Base-by-base conservation (phyloP, 2,888 invertebrate genomes). In the Melinaea marsaeus region DNA sequence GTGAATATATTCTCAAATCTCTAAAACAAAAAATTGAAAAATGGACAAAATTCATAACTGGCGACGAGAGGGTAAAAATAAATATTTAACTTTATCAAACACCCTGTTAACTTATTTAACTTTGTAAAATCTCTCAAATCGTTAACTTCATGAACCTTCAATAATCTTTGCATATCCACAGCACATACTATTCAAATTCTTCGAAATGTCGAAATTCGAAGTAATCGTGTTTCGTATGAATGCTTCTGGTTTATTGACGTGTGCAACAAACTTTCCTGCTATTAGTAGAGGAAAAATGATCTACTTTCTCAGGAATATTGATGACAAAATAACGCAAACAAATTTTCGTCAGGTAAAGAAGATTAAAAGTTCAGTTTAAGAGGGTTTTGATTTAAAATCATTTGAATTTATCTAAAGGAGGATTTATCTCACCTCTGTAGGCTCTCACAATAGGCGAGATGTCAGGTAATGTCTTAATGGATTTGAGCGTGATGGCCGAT, bases 11-110 rank as follows among this genome's bases (percentile, higher is more conserved):
- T 48, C 83, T 93, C 34, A 94, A 93, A 79, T 92, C 95, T 7
- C 92, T 97, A 72, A 95, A 95, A 79, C 87, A 97, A 68, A 98
- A 97, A 86, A 86, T 93, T 63, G 98, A 98, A 69, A 96, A 95
- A 92, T 98, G 97, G 97, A 81, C 90, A 58, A 97, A 96, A 86
- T 95, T 98, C 93, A 94, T 96, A 70, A 88, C 91, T 59, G 93
- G 94, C 57, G 95, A 96, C 67, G 93, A 92, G 74, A 93, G 92
- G 89, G 95, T 94, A 85, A 82, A 22, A 32, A 2, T 51, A 3
- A 32, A 51, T 46, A 59, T 34, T 45, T n/a, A 35, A 56, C 34
- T 47, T 7, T 3, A 33, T 34, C n/a, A 34, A 11, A 51, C 32
- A 11, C 22, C 11, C 37, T 37, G 37, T 37, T 37, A 6, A 37